Evolutionary conservation across 2,113 vertebrate species (phyloP), one percentile per base, ranked within the genome.

Genomic region (Serilophus lunatus): DNA sequence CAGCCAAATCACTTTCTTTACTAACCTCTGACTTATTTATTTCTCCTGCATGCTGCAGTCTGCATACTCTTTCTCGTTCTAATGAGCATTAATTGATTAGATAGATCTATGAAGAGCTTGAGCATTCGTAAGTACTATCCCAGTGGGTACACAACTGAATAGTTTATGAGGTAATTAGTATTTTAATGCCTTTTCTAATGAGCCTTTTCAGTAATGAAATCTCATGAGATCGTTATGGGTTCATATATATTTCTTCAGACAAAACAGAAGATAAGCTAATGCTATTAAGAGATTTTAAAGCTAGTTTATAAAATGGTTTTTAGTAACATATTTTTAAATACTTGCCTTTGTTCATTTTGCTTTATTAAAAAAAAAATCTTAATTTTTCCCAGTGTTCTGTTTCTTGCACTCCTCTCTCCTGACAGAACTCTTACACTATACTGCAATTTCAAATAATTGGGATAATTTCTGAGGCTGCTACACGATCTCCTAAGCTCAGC

Each of bases 21-120:
- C 84, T 91, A 94, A 90, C 91, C 96, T 86, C 96, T 97, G 96
- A 96, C 95, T 97, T 98, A 96, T 93, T 96, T 97, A 97, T 96
- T 97, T 96, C 95, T 96, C 88, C 95, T 95, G 95, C 94, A 96
- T 95, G 89, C 95, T 97, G 93, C 93, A 95, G 90, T 92, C 95
- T 95, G 93, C 92, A 93, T 97, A 96, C 96, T 97, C 96, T 97
- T 98, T 98, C 94, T 95, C 89, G 95, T 97, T 97, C 97, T 99
- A 98, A 99, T 98, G 98, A 99, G 97, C 98, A 98, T 98, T 99
- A 99, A 99, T 99, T 99, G 99, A 99, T 99, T 99, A 99, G 98
- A 98, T 98, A 98, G 98, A 97, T 98, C 98, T 97, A 96, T 97
- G 96, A 98, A 98, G 98, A 98, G 98, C 98, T 98, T 97, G 96